These are phyloP conservation scores for Drosophila prostipennis DNA, from an alignment of 2,888 invertebrate genomes.

Conservation along the genomic window DNA sequence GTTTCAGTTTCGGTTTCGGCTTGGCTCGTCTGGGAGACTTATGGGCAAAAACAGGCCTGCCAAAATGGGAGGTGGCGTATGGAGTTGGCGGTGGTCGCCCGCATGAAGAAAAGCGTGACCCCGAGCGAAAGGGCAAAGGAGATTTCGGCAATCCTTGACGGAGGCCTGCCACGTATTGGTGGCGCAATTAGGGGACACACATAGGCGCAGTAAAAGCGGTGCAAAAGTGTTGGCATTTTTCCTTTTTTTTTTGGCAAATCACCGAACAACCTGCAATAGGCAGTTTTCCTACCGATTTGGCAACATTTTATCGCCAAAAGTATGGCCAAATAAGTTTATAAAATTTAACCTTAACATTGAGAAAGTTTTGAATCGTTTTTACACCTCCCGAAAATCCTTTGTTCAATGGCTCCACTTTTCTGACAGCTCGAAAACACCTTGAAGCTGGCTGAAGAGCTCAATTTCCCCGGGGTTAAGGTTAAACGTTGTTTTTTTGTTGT, in stretches of 20 bases:
- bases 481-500: neutral
- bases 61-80: neutral
- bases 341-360: neutral
- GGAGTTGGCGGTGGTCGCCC: neutral
- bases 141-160: constrained; percentile 44
- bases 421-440: constrained; percentile 28
- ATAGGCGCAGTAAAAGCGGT: neutral
- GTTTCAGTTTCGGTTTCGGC: constrained; percentile 4
- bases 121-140: constrained; percentile 22
- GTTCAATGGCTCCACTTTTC: constrained; percentile 4
- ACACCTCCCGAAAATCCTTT: neutral
- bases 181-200: constrained; percentile 63
- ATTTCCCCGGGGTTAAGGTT: constrained; percentile 7
- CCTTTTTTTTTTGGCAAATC: constrained; percentile 2
- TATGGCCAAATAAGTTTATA: no score
- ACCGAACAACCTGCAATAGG: constrained; percentile 3
- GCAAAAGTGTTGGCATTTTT: constrained; percentile 1
- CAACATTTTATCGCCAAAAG: no score
- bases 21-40: constrained; percentile 4
- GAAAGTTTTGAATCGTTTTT: neutral
- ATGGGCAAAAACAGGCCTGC: constrained; percentile 23
- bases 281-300: constrained; percentile 5
- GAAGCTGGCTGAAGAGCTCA: constrained; percentile 18
- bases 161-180: constrained; percentile 57
- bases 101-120: constrained; percentile 15